Conservation (phyloP, 2,113 vertebrate genomes). For the Lucifuga dentata region DNA sequence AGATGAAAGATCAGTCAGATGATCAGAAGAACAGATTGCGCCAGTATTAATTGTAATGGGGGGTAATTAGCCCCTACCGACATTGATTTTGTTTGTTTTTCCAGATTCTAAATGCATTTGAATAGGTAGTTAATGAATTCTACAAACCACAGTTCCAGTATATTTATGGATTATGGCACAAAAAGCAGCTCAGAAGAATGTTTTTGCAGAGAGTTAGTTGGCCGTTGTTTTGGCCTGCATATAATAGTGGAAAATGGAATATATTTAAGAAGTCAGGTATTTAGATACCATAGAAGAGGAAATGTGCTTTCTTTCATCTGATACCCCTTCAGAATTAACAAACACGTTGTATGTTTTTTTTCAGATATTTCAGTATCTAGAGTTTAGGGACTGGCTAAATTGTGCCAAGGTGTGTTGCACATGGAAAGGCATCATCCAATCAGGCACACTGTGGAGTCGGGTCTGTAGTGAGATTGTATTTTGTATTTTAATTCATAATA, state of each 20-base stretch:
- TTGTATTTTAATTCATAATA: neutral
- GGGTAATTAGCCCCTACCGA: too few species aligned
- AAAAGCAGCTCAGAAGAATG: too few species aligned
- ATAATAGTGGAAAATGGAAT: too few species aligned
- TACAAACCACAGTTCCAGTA: neutral
- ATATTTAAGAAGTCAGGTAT: too few species aligned
- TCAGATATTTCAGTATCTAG: slow-evolving; percentile 75
- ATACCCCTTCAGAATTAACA: neutral
- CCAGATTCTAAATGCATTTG: neutral
- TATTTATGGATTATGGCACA: neutral
- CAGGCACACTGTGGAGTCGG: slow-evolving; percentile 73
- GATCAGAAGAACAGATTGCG: neutral
- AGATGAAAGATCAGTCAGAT: neutral
- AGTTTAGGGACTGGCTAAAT: slow-evolving; percentile 67
- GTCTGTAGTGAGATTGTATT: slow-evolving; percentile 48
- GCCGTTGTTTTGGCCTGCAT: too few species aligned
- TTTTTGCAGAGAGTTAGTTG: too few species aligned
- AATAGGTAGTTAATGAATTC: neutral
- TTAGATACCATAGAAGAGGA: too few species aligned
- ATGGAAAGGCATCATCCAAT: slow-evolving; percentile 74
- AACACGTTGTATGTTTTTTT: neutral
- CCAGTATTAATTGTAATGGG: too few species aligned
- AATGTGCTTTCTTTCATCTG: neutral
- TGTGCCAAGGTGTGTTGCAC: slow-evolving; percentile 74
- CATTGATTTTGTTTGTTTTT: neutral